Evolutionary conservation across 2,797 vertebrate species (phyloP), one percentile per base, ranked within the genome.

Genomic region (Thunnus albacares): DNA sequence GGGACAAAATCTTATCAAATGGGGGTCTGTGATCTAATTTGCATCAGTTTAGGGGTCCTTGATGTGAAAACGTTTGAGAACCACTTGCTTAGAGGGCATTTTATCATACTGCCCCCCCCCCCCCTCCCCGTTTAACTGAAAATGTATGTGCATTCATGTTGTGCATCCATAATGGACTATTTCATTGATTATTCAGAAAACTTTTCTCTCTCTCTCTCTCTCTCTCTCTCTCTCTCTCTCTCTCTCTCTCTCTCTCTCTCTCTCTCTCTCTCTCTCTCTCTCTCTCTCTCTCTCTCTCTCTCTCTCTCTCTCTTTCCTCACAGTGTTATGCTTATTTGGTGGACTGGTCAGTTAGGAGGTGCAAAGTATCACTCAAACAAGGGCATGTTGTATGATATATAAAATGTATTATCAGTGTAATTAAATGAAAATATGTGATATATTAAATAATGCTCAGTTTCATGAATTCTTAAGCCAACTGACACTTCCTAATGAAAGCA

Each of bases 401-500:
- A 4, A 82, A 70, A 65, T 26, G 6, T 35, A 35, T 49, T 74
- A 78, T 43, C n/a, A 17, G 7, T 52, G 17, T 55, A 51, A 75
- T 75, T 77, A 47, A 73, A 77, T 51, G 8, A 70, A 75, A 67
- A 66, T 1, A 55, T 15, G 14, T 53, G 35, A 79, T 65, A 71
- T 73, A 5, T 76, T 70, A 59, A 87, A 71, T 79, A 70, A 83
- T 64, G 33, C 60, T 83, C 18, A 75, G 53, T 69, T 53, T 62
- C 51, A 74, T 86, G 14, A 83, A 82, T 86, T 77, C 82, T 82
- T 79, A 76, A 79, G 43, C 53, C 64, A 61, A 24, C 45, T 73
- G 73, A 85, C 71, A 71, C 55, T 72, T 82, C 55, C n/a, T 58
- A 74, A 87, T 79, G 74, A 82, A 88, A 84, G 78, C 75, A 26